A percentile compares a stretch with the other conserved stretches of the same genome.
Conservation (phyloP, 1,140 invertebrate species). For the Coptotermes formosanus region DNA sequence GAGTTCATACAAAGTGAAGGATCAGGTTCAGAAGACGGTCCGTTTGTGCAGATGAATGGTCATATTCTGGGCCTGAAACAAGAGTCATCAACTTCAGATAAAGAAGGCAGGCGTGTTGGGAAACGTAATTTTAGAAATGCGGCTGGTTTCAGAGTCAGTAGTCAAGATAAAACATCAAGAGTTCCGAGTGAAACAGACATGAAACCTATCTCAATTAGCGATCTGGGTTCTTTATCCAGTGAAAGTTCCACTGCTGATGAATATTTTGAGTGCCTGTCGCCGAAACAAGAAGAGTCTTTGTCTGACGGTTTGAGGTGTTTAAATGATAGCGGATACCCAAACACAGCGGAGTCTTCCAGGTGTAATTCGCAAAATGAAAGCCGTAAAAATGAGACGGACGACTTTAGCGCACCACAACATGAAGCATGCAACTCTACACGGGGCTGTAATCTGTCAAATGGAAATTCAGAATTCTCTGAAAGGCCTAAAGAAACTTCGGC, state of each 20-base stretch:
- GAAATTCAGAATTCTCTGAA: background rate
- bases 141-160: background rate
- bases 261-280: background rate
- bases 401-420: background rate
- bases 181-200: background rate
- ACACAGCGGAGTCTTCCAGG: background rate
- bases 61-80: background rate
- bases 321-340: background rate
- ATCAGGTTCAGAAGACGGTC: background rate
- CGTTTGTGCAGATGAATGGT: background rate
- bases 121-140: background rate
- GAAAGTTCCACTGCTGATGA: background rate
- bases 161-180: background rate
- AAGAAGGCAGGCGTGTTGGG: background rate
- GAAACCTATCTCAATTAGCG: background rate
- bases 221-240: background rate
- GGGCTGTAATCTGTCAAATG: background rate
- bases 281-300: background rate
- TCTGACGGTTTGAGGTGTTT: background rate
- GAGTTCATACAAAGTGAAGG: background rate
- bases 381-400: background rate
- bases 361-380: conserved; percentile 1
- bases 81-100: background rate
- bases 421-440: background rate
- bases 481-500: background rate